Evolutionary conservation across 1,140 invertebrate species (phyloP), one percentile per base, ranked within the genome.

Genomic region (Drosophila oshimai): DNA sequence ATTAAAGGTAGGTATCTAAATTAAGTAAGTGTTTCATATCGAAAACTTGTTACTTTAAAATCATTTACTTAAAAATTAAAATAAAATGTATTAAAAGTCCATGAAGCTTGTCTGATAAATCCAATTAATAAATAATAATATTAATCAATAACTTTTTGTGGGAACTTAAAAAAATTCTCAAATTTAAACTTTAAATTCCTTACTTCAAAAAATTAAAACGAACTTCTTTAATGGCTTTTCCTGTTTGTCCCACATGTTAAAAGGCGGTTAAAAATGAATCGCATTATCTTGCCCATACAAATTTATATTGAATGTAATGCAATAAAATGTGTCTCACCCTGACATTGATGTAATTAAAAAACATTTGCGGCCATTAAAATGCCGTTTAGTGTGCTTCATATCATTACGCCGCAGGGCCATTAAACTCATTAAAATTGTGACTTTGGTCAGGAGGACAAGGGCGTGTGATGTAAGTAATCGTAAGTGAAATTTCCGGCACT

Each of bases 381-480:
- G 75, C 10, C 71, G 72, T 79, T 84, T 77, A 57, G 69, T 84
- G 18, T 49, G 39, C 54, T 74, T 78, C 73, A 74, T 71, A 74
- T 54, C 80, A 74, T 81, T 73, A 83, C 60, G 41, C 28, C 57
- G 37, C 53, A 57, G 73, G 54, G 41, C 68, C 74, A 83, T 84
- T 86, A 86, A 86, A 86, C 64, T 84, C 80, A 84, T 84, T 84
- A 86, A 60, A 72, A 75, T 84, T 79, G 71, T 62, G 57, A 65
- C 61, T 65, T 62, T 64, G 42, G 50, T 50, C 60, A 47, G 28
- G 42, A 61, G 67, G 29, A 34, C 64, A 42, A 29, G 51, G 53
- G 9, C 33, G 24, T 24, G 41, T 20, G 57, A 46, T 17, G 29
- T 41, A 51, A 41, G 26, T 24, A 37, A 50, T 6, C 47, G 44